These are phyloP conservation scores for Sinelater perroti DNA, from an alignment of 2,888 invertebrate species.

Conservation along the genomic window DNA sequence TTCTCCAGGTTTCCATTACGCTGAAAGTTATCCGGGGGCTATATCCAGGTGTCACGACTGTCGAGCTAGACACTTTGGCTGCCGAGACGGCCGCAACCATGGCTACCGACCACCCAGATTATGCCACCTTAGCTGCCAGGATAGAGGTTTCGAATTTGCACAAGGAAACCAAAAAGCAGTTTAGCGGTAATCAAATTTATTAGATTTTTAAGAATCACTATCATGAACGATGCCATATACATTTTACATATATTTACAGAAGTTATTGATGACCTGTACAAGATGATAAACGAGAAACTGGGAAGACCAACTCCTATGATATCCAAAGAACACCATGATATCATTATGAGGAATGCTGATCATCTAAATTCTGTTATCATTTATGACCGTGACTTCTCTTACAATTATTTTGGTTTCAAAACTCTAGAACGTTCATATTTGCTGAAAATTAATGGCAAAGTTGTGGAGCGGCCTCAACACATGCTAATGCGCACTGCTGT, in stretches of 20 bases:
- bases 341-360: slow-evolving; percentile 88
- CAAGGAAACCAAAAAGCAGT: slow-evolving; percentile 96
- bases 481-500: slow-evolving; percentile 98
- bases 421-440: slow-evolving; percentile 96
- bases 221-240: not conserved
- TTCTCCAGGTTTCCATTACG: slow-evolving; percentile 77
- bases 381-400: slow-evolving; percentile 95
- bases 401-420: slow-evolving; percentile 99
- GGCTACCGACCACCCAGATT: slow-evolving; percentile 97
- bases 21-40: slow-evolving; percentile 93
- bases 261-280: slow-evolving; percentile 87
- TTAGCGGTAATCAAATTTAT: slow-evolving; percentile 72
- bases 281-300: slow-evolving; percentile 77
- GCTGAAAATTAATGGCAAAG: slow-evolving; percentile 88
- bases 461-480: slow-evolving; percentile 96
- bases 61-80: slow-evolving; percentile 96
- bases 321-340: slow-evolving; percentile 80
- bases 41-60: slow-evolving; percentile 95
- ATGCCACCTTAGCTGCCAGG: slow-evolving; percentile 87
- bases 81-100: slow-evolving; percentile 99
- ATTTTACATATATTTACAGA: slow-evolving; percentile 69
- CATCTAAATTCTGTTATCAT: slow-evolving; percentile 93
- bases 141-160: slow-evolving; percentile 97
- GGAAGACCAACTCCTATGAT: slow-evolving; percentile 83
- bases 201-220: no score